phyloP scores from a whole-genome alignment of 2,797 vertebrate genomes.

The Meda fulgida region DNA sequence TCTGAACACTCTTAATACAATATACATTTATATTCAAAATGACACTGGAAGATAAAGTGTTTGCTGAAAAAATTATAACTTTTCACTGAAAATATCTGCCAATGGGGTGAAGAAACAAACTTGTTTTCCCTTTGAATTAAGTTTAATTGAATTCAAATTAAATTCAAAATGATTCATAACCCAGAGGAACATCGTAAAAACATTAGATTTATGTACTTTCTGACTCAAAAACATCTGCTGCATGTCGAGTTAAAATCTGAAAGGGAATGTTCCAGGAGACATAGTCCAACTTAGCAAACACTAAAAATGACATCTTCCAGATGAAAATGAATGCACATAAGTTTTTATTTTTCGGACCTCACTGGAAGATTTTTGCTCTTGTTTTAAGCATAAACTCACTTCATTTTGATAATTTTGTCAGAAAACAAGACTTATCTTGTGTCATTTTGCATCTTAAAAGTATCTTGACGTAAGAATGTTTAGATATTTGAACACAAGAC shows the following conservation, averaged over 20 bases:
- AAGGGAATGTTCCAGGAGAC: slow-evolving; percentile 1
- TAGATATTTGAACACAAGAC: not conserved
- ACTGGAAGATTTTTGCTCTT: not conserved
- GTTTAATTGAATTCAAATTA: not conserved
- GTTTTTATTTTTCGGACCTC: too few relatives aligned
- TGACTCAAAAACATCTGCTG: slow-evolving; percentile 3
- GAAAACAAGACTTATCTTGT: not conserved
- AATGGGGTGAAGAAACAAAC: too few relatives aligned
- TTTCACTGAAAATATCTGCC: not conserved
- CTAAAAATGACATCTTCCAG: not conserved
- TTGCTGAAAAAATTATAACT: too few relatives aligned
- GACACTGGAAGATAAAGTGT: not conserved
- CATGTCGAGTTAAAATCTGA: not conserved
- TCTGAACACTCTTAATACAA: not conserved
- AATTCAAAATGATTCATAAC: not conserved
- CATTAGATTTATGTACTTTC: not conserved
- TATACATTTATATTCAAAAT: not conserved
- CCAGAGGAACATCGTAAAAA: not conserved
- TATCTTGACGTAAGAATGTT: not conserved
- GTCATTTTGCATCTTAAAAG: not conserved
- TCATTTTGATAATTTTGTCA: not conserved
- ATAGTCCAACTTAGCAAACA: not conserved
- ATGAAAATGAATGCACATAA: not conserved
- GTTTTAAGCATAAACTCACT: not conserved
- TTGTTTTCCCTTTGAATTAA: not conserved